phyloP scores from a whole-genome alignment of 1,140 invertebrate genomes.

The Nixonia krombeini region DNA sequence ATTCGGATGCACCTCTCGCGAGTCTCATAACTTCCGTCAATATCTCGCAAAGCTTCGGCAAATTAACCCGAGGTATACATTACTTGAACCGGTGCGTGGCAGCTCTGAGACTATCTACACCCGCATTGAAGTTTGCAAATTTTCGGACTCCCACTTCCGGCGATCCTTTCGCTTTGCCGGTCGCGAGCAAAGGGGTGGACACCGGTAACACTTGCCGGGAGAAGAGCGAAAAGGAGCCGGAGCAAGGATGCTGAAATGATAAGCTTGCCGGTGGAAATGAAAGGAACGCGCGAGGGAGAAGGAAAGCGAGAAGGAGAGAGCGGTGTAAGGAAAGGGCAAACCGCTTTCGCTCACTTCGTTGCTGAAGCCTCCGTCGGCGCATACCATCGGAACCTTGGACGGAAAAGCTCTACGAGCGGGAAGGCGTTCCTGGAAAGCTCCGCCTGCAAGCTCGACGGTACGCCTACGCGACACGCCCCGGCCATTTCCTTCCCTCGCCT shows the following conservation, averaged over 20 bases:
- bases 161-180: conserved; percentile 1
- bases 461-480: conserved; percentile 50
- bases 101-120: conserved; percentile 10
- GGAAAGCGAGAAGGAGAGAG: conserved; percentile 9
- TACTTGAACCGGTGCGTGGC: conserved; percentile 41
- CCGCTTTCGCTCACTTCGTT: conserved; percentile 18
- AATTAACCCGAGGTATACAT: conserved; percentile 68
- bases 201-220: conserved; percentile 47
- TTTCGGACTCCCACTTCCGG: conserved; percentile 9
- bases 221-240: conserved; percentile 16
- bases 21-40: conserved; percentile 60
- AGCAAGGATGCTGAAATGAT: conserved; percentile 23
- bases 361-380: too few species aligned
- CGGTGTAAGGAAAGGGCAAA: conserved; percentile 11
- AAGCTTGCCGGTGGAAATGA: conserved; percentile 34
- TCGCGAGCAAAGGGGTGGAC: conserved; percentile 21
- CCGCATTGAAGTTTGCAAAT: conserved; percentile 27
- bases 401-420: conserved; percentile 52
- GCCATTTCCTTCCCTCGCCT: conserved; percentile 40
- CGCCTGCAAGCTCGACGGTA: conserved; percentile 65
- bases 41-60: conserved; percentile 65
- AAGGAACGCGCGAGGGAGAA: conserved; percentile 25
- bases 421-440: conserved; percentile 66
- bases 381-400: conserved; percentile 34
- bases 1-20: conserved; percentile 62